Evolutionary conservation across 1,140 invertebrate genomes (phyloP).

Genomic region (Patella vulgata): DNA sequence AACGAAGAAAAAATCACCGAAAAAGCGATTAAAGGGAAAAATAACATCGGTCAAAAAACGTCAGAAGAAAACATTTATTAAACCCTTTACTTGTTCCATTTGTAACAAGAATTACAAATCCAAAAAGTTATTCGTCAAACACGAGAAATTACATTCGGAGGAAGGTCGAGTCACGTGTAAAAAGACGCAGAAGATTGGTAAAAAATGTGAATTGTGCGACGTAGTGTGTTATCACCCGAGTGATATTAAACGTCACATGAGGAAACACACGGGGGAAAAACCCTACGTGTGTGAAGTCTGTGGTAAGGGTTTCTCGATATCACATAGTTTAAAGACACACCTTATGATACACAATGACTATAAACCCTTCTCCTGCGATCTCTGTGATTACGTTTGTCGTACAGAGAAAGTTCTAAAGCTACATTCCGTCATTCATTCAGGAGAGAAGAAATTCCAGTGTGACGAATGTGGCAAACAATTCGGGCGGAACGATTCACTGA

Average conservation of each 20-base stretch:
- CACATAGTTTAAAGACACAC: conserved; percentile 19
- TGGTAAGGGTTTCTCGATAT: conserved; percentile 76
- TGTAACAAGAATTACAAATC: too few relatives aligned
- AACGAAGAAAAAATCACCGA: too few relatives aligned
- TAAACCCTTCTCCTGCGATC: conserved; percentile 87
- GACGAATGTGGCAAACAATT: conserved; percentile 97
- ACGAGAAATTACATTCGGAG: too few relatives aligned
- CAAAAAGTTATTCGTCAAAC: too few relatives aligned
- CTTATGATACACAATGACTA: conserved; percentile 74
- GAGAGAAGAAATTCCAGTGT: conserved; percentile 97
- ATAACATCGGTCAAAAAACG: too few relatives aligned
- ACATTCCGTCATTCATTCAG: conserved; percentile 94
- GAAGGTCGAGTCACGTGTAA: too few relatives aligned
- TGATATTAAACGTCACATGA: conserved; percentile 84
- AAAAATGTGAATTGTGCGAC: too few relatives aligned
- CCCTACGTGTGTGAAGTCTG: conserved; percentile 43
- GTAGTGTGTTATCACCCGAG: too few relatives aligned
- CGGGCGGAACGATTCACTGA: conserved; percentile 92
- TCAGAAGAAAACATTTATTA: too few relatives aligned
- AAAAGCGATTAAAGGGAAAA: too few relatives aligned
- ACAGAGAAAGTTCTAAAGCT: conserved; percentile 94
- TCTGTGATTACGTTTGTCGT: conserved; percentile 83
- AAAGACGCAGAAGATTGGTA: too few relatives aligned
- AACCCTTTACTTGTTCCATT: too few relatives aligned
- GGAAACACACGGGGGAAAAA: conserved; percentile 41